Evolutionary conservation across 37 sponge, comb jelly and placozoan genomes (phyloP), one percentile per base, ranked within the genome.

Genomic region (Lycopodina hypogea): DNA sequence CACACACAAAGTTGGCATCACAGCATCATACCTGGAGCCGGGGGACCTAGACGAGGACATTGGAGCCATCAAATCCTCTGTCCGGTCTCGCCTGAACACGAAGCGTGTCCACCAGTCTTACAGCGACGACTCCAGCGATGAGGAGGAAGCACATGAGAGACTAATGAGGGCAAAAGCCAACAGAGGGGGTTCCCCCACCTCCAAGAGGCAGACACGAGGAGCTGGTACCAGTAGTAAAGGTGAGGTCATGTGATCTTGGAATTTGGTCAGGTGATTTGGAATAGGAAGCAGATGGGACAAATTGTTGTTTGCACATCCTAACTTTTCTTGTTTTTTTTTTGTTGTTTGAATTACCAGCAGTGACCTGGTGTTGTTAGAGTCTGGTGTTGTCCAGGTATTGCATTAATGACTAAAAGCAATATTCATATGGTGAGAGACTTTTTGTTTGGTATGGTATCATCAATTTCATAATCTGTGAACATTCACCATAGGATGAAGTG

Each of bases 11-110:
- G 76, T 71, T 2, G 70, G 89, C 8, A 52, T 93, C 42, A 84
- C 84, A 2, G 87, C 90, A 0, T 50, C 80, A 32, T 90, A 88
- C 72, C 68, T 96, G 76, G 97, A 96, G 69, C 88, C 91, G 0
- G 89, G 79, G n/a, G 68, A 72, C 24, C 28, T 52, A 14, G 80
- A 73, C 50, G 73, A 75, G 38, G 85, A 92, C 68, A 51, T 94
- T 2, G 45, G 80, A 18, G 90, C 90, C 41, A 94, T 94, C 24
- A 89, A 87, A 39, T 71, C 77, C n/a, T 78, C 88, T 22, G 83
- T 90, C 32, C 48, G 71, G 7, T 86, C 82, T 21, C 62, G 81
- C 19, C 0, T 76, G 56, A 22, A 50, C 9, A 23, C 11, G 23
- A 56, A 34, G 59, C 6, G 59, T 17, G 60, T 37, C 11, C 39